Base-by-base conservation (phyloP, 2,888 invertebrate species). In the Isotomurus palustris region DNA sequence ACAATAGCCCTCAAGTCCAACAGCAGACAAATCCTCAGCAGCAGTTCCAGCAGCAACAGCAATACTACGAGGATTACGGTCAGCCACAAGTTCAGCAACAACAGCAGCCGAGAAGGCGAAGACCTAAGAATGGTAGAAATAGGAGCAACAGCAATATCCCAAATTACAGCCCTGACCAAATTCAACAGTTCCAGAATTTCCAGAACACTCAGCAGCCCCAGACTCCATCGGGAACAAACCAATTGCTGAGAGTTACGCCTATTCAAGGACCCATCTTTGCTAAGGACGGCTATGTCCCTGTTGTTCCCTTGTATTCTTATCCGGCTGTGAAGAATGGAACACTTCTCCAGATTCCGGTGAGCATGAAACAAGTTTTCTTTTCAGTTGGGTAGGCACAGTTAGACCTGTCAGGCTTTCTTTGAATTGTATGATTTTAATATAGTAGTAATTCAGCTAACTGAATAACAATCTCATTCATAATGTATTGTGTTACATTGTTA, bases 291-390 rank as follows among this genome's bases (percentile, higher is more conserved):
- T 83, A 85, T 43, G 88, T 90, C 50, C 91, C 91, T 45, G 91
- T 91, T 5, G 89, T 91, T 63, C 91, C 91, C 22, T 79, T 91
- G 43, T 90, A 88, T 70, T 87, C 90, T 51, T 90, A 90, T 60
- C 86, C 87, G 48, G 86, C 87, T 69, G 79, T 88, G 72, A 88
- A 88, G 77, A 91, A 91, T 77, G 91, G 91, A 66, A 84, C 87
- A 45, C 86, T 88, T 76, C 84, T 90, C 71, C 90, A 91, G 80
- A 91, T 91, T 80, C 91, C 91, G 79, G 91, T 91, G 78, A 88
- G 88, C 83, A 60, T 10, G 24, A 32, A 32, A 10, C 8, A 10
- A 8, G 14, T 32, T 32, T 32, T 32, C 14, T 10, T 32, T 32
- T 32, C 32, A 32, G 8, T 32, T 32, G n/a, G n/a, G n/a, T n/a